Evolutionary conservation across 2,888 invertebrate species (phyloP), one percentile per base, ranked within the genome.

Genomic region (Aporophyla lueneburgensis): DNA sequence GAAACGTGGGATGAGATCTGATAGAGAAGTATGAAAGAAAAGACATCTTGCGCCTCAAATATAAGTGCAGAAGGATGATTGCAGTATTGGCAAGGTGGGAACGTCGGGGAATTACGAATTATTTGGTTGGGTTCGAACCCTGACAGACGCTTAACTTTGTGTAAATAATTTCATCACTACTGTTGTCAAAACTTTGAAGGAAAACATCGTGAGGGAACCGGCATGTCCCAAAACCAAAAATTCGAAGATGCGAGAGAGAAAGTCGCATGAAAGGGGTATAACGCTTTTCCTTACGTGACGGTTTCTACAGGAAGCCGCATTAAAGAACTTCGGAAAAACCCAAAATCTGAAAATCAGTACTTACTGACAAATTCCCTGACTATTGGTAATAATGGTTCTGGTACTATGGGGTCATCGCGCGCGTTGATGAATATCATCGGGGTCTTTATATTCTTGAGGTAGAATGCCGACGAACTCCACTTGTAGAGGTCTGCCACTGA

Each of bases 361-460:
- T 97, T 95, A 99, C 99, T 97, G 89, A 98, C 98, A 96, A 97
- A 97, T 88, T 98, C 97, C 90, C 97, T 97, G 67, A 99, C 97
- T 10, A 98, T 97, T 33, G 97, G 96, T 84, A 98, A 95, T 75
- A 99, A 94, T 49, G 97, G 97, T 85, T 98, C 98, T 12, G 99
- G 99, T 68, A 99, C 98, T 68, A 99, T 97, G 5, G 99, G 99
- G 96, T 99, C 99, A 94, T 99, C 99, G 87, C 97, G 97, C 14
- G 99, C 97, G 95, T 99, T 99, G 78, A 99, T 97, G 92, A 99
- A 99, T 87, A 99, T 97, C 98, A 99, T 98, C 16, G 99, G 99
- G 33, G 98, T 97, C 74, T 97, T 97, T 82, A 99, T 98, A 89
- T 98, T 98, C 40, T 98, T 96, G 75, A 99, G 96, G 93, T 98